Conservation (phyloP, 2,797 vertebrate species). For the Peromyscus melanophrys region DNA sequence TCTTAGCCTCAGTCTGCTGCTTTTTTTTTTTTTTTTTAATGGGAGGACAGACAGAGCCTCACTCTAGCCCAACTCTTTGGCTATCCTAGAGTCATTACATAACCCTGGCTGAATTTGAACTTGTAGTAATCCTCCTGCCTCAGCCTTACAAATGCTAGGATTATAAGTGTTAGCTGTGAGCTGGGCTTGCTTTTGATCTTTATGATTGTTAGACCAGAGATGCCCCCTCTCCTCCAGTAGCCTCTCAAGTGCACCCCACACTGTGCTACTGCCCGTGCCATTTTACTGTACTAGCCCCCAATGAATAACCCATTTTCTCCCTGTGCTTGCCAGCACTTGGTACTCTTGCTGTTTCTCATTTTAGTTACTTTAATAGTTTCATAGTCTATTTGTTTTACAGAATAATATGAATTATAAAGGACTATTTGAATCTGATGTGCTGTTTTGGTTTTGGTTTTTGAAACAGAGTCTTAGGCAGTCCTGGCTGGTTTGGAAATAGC, state of each 20-base stretch:
- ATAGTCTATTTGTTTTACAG: not conserved
- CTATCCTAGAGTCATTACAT: not conserved
- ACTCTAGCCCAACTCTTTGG: not conserved
- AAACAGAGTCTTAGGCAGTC: not conserved
- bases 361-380: not conserved
- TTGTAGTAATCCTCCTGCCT: not conserved
- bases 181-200: slow-evolving; percentile 15
- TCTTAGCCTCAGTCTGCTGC: not conserved
- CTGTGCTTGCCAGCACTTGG: not conserved
- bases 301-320: not conserved
- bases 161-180: not conserved
- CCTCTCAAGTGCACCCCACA: not conserved
- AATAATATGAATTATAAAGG: not conserved
- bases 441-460: not conserved
- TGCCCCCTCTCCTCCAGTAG: not conserved
- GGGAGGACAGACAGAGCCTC: no score
- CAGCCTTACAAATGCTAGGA: not conserved
- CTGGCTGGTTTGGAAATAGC: not conserved
- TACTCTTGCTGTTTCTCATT: slow-evolving; percentile 9
- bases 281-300: not conserved
- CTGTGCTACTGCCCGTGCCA: not conserved
- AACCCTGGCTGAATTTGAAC: not conserved
- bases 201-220: slow-evolving; percentile 20
- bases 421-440: not conserved
- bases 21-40: no score